A percentile compares a stretch with the other conserved stretches of the same genome.
Evolutionary conservation across 1,140 invertebrate species (phyloP).

Genomic region (Aphelenchoides fujianensis): DNA sequence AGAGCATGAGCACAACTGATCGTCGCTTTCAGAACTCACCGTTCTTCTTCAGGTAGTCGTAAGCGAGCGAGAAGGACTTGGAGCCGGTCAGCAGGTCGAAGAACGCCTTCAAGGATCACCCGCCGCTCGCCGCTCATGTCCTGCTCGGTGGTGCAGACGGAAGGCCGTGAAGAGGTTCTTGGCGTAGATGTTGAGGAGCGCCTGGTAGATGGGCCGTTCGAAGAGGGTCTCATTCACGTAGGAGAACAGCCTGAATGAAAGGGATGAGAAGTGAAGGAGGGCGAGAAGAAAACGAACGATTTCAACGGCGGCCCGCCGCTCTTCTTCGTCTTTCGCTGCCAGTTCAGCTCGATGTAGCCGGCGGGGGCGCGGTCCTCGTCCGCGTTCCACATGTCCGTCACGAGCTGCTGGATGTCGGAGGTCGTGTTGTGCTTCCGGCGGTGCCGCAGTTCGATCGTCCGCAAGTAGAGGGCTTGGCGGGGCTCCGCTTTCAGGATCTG

Average conservation of each 20-base stretch:
- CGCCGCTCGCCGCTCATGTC: constrained; percentile 20
- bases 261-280: neutral
- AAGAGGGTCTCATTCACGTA: constrained; percentile 47
- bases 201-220: constrained; percentile 41
- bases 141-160: constrained; percentile 30
- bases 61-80: constrained; percentile 22
- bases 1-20: constrained; percentile 20
- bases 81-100: constrained; percentile 27
- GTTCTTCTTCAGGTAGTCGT: constrained; percentile 30
- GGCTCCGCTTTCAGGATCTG: neutral
- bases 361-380: constrained; percentile 36
- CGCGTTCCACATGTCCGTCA: constrained; percentile 47
- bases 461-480: neutral
- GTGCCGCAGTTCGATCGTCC: neutral
- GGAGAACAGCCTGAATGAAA: constrained; percentile 37
- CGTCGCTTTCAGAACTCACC: constrained; percentile 24
- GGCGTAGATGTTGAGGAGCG: constrained; percentile 42
- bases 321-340: constrained; percentile 25
- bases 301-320: neutral
- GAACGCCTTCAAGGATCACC: constrained; percentile 24
- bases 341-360: constrained; percentile 24
- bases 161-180: constrained; percentile 39
- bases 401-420: constrained; percentile 39
- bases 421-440: constrained; percentile 26
- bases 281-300: constrained; percentile 15